Evolutionary conservation across 2,888 invertebrate genomes (phyloP).

Genomic region (Cheilosia variabilis): DNA sequence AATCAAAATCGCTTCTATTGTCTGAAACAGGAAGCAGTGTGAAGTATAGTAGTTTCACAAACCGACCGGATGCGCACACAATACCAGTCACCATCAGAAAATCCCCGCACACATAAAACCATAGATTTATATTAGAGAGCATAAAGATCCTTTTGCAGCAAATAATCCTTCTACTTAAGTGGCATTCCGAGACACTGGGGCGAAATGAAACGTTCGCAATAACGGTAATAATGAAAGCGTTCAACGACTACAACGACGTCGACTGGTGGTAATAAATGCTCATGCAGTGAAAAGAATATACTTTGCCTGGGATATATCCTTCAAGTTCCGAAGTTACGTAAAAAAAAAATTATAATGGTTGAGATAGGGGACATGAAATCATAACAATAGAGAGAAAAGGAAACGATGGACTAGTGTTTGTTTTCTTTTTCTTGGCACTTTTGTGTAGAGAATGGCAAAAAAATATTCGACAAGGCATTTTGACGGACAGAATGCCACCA

Average conservation of each 20-base stretch:
- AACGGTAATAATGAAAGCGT: slow-evolving; percentile 56
- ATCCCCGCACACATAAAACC: slow-evolving; percentile 59
- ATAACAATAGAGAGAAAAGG: slow-evolving; percentile 20
- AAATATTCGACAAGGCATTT: not conserved
- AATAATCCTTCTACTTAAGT: slow-evolving; percentile 73
- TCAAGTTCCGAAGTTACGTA: slow-evolving; percentile 21
- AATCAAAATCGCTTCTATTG: slow-evolving; percentile 52
- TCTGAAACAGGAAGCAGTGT: slow-evolving; percentile 10
- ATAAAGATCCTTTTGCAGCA: slow-evolving; percentile 60
- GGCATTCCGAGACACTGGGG: slow-evolving; percentile 62
- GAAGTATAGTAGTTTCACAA: slow-evolving; percentile 1
- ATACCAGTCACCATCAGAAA: slow-evolving; percentile 35
- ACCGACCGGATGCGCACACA: slow-evolving; percentile 5
- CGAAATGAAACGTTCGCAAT: slow-evolving; percentile 62
- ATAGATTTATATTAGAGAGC: slow-evolving; percentile 64
- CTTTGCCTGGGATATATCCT: slow-evolving; percentile 34
- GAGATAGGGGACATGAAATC: slow-evolving; percentile 7
- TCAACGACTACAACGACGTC: slow-evolving; percentile 13
- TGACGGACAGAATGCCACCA: slow-evolving; percentile 1
- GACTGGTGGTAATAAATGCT: slow-evolving; percentile 44
- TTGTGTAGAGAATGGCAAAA: not conserved
- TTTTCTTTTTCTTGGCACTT: not conserved
- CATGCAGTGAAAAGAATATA: slow-evolving; percentile 45
- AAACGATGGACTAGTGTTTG: not conserved
- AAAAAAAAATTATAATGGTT: not conserved